phyloP scores from a whole-genome alignment of 2,888 invertebrate species.

The Acanthococcus lagerstroemiae region DNA sequence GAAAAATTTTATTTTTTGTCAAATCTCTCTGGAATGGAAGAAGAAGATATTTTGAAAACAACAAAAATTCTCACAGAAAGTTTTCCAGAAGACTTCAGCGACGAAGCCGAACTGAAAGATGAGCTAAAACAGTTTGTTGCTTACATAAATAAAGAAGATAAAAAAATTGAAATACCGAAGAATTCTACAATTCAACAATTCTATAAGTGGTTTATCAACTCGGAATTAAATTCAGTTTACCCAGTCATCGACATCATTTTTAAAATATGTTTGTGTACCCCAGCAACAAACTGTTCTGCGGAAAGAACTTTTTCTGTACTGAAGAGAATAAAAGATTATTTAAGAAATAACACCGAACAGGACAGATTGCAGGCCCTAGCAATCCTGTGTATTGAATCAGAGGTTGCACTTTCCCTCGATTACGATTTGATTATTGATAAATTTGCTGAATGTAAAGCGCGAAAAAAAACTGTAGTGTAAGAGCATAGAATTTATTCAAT shows the following conservation, averaged over 20 bases:
- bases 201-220: not conserved
- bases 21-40: not conserved
- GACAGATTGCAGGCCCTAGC: not conserved
- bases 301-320: not conserved
- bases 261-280: not conserved
- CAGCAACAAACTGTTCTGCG: not conserved
- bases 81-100: not conserved
- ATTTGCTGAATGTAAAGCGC: not conserved
- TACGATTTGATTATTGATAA: not conserved
- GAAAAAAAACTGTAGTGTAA: no score
- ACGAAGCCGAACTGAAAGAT: not conserved
- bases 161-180: not conserved
- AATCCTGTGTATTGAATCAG: not conserved
- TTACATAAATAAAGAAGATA: not conserved
- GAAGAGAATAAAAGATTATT: not conserved
- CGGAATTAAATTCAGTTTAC: no score
- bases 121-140: not conserved
- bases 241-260: not conserved
- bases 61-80: no score
- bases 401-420: not conserved
- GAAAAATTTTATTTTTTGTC: conserved; percentile 18
- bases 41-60: conserved; percentile 5
- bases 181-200: not conserved
- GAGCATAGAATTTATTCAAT: no score
- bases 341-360: not conserved